Percentiles rank a stretch among this genome's conserved stretches.
These are phyloP conservation scores for Tauraco erythrolophus DNA, from an alignment of 2,113 vertebrate species.

Conservation along the genomic window DNA sequence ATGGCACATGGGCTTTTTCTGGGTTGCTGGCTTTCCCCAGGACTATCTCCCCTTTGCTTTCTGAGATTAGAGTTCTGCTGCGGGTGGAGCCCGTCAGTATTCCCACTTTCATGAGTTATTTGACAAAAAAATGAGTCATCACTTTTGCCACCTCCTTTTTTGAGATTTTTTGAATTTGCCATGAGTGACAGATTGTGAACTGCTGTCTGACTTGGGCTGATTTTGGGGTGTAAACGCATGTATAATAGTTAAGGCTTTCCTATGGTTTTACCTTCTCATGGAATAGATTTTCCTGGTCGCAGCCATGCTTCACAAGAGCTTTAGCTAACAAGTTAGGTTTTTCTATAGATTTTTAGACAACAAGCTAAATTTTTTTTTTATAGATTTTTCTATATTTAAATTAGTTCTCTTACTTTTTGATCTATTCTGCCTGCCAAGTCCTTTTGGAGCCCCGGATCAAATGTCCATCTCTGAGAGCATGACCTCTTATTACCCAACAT, in stretches of 20 bases:
- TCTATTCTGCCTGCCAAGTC: neutral
- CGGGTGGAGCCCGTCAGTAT: fast-evolving
- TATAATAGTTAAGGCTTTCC: neutral
- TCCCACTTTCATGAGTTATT: neutral
- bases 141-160: neutral
- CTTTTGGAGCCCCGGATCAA: neutral
- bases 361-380: neutral
- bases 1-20: fast-evolving
- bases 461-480: neutral
- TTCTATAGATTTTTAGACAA: neutral
- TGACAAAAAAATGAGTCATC: neutral
- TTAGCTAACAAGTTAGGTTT: neutral
- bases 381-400: neutral
- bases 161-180: no score
- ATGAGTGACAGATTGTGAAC: neutral
- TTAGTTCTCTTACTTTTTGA: neutral
- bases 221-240: neutral
- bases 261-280: neutral
- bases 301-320: neutral
- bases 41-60: neutral
- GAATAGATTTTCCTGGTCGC: neutral
- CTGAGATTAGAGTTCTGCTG: neutral
- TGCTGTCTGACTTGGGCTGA: neutral
- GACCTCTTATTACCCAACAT: neutral
- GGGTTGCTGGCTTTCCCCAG: neutral